phyloP scores from a whole-genome alignment of 2,888 invertebrate genomes.

The Acanthosepion lycidas region DNA sequence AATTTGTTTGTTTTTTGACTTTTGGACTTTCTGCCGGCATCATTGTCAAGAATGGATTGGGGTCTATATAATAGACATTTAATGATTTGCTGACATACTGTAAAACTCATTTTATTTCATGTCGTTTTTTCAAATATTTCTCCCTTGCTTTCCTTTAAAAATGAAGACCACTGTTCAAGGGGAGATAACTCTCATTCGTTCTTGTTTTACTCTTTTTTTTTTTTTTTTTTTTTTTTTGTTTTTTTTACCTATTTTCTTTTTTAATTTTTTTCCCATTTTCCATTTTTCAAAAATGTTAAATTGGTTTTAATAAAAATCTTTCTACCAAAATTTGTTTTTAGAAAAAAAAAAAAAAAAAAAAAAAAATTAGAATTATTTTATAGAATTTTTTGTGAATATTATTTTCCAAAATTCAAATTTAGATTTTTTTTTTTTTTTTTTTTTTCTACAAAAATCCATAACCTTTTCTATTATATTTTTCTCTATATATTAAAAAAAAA shows the following conservation, averaged over 20 bases:
- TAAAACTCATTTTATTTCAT: background rate
- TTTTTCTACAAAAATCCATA: slow-evolving; percentile 11
- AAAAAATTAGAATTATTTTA: background rate
- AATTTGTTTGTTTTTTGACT: background rate
- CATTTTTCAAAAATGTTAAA: background rate
- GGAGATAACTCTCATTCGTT: background rate
- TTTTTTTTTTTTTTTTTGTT: background rate
- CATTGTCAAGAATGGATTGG: background rate
- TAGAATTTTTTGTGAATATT: background rate
- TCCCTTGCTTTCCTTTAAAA: background rate
- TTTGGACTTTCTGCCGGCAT: background rate
- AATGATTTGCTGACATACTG: background rate
- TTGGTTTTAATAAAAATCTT: background rate
- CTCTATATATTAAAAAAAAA: background rate
- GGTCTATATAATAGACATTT: slow-evolving; percentile 22
- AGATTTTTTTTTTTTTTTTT: too few relatives aligned
- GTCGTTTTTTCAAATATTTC: background rate
- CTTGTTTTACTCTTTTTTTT: background rate
- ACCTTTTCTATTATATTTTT: background rate
- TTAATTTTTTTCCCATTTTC: background rate
- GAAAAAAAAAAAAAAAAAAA: background rate
- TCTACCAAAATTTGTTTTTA: background rate
- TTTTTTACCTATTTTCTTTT: background rate
- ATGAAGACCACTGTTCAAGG: background rate
- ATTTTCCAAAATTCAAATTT: background rate